Evolutionary conservation across 2,888 invertebrate species (phyloP).

Genomic region (Monochamus alternatus): DNA sequence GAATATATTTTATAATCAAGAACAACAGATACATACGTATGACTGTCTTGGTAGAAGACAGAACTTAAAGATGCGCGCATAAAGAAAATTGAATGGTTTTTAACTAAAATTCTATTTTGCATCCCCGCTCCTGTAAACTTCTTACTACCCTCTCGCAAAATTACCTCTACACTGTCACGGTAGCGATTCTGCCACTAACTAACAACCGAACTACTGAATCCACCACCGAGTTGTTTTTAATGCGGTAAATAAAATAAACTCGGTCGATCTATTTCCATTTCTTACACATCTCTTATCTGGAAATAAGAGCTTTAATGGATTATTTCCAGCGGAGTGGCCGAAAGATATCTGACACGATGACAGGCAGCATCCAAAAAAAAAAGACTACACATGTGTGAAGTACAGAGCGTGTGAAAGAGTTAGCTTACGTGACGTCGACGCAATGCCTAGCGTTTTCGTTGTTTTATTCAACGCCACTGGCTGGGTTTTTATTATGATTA

Average conservation of each 20-base stretch:
- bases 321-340: conserved; percentile 54
- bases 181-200: too few relatives aligned
- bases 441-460: conserved; percentile 53
- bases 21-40: too few relatives aligned
- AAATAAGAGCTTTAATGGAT: conserved; percentile 57
- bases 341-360: conserved; percentile 61
- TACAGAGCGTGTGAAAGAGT: conserved; percentile 63
- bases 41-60: too few relatives aligned
- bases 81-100: too few relatives aligned
- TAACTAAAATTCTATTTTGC: too few relatives aligned
- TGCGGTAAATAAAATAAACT: conserved; percentile 36
- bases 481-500: conserved; percentile 35
- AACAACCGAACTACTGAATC: background rate
- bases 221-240: background rate
- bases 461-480: conserved; percentile 40
- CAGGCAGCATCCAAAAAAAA: conserved; percentile 56
- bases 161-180: too few relatives aligned
- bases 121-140: too few relatives aligned
- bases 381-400: conserved; percentile 61
- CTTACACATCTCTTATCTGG: conserved; percentile 49
- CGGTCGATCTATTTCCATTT: conserved; percentile 51
- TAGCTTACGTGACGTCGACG: conserved; percentile 55
- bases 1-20: too few relatives aligned
- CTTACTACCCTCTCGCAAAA: too few relatives aligned
- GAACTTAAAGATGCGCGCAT: too few relatives aligned